Evolutionary conservation across 2,113 vertebrate species (phyloP), one percentile per base, ranked within the genome.

Genomic region (Sinocyclocheilus anshuiensis): DNA sequence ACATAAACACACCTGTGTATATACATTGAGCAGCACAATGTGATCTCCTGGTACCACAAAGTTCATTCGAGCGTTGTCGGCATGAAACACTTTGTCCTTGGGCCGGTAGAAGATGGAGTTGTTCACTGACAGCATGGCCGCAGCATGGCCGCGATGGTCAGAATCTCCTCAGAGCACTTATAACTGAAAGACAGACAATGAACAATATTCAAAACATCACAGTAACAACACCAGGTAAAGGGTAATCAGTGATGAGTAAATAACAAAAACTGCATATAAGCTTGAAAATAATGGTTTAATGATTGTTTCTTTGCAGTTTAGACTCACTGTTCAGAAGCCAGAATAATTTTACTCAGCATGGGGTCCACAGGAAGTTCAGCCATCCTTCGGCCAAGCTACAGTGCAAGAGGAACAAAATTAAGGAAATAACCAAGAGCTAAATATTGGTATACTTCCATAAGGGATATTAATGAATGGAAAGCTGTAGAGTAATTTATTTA

Each of bases 11-110:
- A 97, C 97, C 96, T 98, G 97, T 2, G 92, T 96, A 86, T 98
- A 98, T 29, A 98, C 97, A 0, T 98, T 98, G 0, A 97, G 96
- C 77, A 98, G 95, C 88, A 97, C 96, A 86, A 98, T 88, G 91
- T 98, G 97, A 88, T 98, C 97, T 3, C 97, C 97, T 0, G 97
- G 97, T 1, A 98, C 94, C 55, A 96, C 94, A 67, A 99, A 99
- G 93, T 97, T 97, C 92, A 94, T 94, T 1, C 97, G 93, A 33
- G 97, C 97, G 0, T 97, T 98, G 93, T 99, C 97, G 0, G 97
- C 97, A n/a, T 99, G 97, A 1, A 99, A 96, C 6, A 97, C 95
- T 86, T 98, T 98, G 93, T 99, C 97, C 93, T 99, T 99, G 86
- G 97, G 97, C 0, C 97, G 95, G 92, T 98, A 99, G 91, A 98